Evolutionary conservation across 1,140 invertebrate species (phyloP), one percentile per base, ranked within the genome.

Genomic region (Gonioctena quinquepunctata): DNA sequence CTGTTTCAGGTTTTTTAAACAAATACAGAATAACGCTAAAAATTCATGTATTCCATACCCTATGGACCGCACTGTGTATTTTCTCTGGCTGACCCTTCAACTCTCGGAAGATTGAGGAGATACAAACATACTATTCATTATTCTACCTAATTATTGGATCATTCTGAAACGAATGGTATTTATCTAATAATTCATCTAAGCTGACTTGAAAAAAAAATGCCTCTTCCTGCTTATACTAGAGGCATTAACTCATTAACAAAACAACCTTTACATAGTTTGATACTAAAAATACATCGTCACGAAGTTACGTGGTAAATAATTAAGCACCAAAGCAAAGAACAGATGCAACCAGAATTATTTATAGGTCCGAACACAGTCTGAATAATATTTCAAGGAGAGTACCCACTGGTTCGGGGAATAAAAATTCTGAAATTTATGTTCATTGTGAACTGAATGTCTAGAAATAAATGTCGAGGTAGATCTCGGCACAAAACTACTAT

Each of bases 341-440:
- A 56, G 52, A 56, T 56, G 52, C 52, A 56, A 56, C 52, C 52
- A 23, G 52, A 21, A 56, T 56, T 56, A 56, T 56, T 56, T 56
- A 56, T 56, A 56, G 52, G 52, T 23, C 52, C 52, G 52, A 56
- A 56, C 18, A 21, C 52, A 56, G 52, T 19, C 52, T 19, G 18
- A 19, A 21, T 19, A 56, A 56, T 56, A 23, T 56, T 56, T 56
- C 52, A 56, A 56, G 52, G 52, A 56, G 52, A 56, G 33, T 56
- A 56, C 52, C 52, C 52, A 56, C 18, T 21, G 52, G 52, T 56
- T 56, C 7, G 52, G 22, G 19, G 22, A 56, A 56, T 56, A 21
- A 56, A 56, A 56, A n/a, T 56, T 22, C 21, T n/a, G 18, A 8
- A 56, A 56, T 56, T 56, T 18, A 19, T 13, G 52, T 56, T 56